Percentiles rank a stretch among this genome's conserved stretches.
These are phyloP conservation scores for Semotilus atromaculatus DNA, from an alignment of 2,797 vertebrate species.

Conservation along the genomic window DNA sequence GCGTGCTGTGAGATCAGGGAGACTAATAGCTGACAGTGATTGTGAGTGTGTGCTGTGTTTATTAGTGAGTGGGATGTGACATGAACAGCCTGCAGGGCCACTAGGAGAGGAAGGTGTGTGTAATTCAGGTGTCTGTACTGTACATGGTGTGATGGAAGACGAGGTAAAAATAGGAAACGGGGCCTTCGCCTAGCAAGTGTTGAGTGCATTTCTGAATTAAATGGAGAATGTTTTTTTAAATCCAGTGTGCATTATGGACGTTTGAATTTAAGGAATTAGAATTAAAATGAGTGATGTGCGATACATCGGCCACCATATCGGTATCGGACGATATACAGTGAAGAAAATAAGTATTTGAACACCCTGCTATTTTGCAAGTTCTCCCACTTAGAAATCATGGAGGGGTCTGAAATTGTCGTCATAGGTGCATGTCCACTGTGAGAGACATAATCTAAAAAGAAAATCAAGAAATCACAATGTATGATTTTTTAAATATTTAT, in stretches of 20 bases:
- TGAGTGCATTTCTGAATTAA: background rate
- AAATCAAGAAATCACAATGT: too few species aligned
- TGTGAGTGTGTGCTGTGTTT: constrained; percentile 51
- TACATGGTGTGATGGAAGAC: background rate
- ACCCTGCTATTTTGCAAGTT: too few species aligned
- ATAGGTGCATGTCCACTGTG: too few species aligned
- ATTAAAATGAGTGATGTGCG: too few species aligned
- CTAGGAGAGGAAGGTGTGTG: constrained; percentile 24
- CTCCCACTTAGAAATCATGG: too few species aligned
- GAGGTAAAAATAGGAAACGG: background rate
- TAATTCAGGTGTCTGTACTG: constrained; percentile 5
- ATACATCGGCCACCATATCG: too few species aligned
- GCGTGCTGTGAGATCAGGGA: constrained; percentile 26
- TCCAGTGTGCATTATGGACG: background rate
- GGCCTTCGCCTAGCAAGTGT: background rate
- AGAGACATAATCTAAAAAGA: too few species aligned
- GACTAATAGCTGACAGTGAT: constrained; percentile 39
- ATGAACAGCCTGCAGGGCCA: constrained; percentile 56
- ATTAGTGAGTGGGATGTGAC: constrained; percentile 54
- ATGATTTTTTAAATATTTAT: too few species aligned
- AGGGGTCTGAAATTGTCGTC: too few species aligned
- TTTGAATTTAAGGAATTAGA: background rate
- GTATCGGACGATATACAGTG: too few species aligned
- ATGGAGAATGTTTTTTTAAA: background rate
- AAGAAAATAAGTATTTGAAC: too few species aligned